phyloP scores from a whole-genome alignment of 2,888 invertebrate genomes.

The Mamestra brassicae region DNA sequence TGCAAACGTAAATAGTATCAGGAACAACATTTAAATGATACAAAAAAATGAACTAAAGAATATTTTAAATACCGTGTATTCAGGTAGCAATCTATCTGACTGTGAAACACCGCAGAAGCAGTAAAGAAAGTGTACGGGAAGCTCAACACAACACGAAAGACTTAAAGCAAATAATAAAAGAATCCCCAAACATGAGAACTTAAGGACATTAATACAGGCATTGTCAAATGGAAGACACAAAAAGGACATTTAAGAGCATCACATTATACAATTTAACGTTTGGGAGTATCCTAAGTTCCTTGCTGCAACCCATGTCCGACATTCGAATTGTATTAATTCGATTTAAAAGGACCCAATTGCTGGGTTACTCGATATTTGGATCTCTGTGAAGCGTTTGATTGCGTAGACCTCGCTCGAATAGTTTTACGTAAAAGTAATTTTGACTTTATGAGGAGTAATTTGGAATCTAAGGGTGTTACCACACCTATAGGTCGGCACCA shows the following conservation, averaged over 20 bases:
- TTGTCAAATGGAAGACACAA: constrained; percentile 73
- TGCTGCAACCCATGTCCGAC: constrained; percentile 50
- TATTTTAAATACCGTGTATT: background rate
- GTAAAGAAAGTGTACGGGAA: constrained; percentile 26
- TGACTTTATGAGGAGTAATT: background rate
- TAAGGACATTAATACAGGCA: constrained; percentile 74
- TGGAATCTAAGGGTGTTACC: background rate
- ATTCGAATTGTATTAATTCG: constrained; percentile 64
- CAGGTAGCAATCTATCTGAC: background rate
- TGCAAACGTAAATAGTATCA: background rate
- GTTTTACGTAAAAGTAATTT: background rate
- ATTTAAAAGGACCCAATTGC: constrained; percentile 35
- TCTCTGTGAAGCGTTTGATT: constrained; percentile 30
- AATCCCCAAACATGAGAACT: constrained; percentile 56
- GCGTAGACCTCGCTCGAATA: background rate
- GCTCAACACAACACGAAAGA: constrained; percentile 23
- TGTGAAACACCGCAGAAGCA: constrained; percentile 12
- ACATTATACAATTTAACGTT: constrained; percentile 69
- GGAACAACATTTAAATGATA: background rate
- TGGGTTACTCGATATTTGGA: constrained; percentile 48
- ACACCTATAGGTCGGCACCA: too few relatives aligned
- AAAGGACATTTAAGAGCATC: constrained; percentile 68
- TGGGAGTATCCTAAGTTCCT: constrained; percentile 50
- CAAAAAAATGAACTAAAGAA: background rate
- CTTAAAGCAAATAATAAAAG: constrained; percentile 50